A percentile compares a stretch with the other conserved stretches of the same genome.
Conservation (phyloP, 2,113 vertebrate genomes). For the Sclerurus mexicanus region DNA sequence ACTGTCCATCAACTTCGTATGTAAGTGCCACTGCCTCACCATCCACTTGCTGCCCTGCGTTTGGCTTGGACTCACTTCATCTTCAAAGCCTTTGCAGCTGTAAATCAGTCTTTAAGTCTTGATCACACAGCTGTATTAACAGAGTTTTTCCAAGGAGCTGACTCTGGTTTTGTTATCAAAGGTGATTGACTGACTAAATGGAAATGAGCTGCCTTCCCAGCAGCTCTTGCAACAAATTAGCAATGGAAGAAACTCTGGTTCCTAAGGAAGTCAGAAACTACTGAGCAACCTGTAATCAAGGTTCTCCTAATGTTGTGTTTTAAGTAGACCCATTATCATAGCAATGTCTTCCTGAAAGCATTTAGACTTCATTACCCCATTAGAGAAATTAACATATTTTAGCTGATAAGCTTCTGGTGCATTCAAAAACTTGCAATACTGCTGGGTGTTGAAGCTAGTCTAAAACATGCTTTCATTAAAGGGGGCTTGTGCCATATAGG, state of each 20-base stretch:
- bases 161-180: background rate
- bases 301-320: slow-evolving; percentile 67
- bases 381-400: slow-evolving; percentile 71
- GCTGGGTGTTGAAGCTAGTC: slow-evolving; percentile 18
- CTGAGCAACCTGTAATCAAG: slow-evolving; percentile 67
- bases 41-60: background rate
- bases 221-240: slow-evolving; percentile 49
- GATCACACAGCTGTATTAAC: background rate
- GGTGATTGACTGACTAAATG: slow-evolving; percentile 29
- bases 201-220: slow-evolving; percentile 52
- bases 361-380: slow-evolving; percentile 71
- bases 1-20: background rate
- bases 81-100: background rate
- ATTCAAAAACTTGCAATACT: slow-evolving; percentile 20
- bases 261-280: slow-evolving; percentile 47
- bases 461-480: slow-evolving; percentile 43
- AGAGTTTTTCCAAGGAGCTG: background rate
- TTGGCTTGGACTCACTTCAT: rapidly evolving
- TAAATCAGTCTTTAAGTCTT: background rate
- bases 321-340: slow-evolving; percentile 69
- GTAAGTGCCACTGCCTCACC: background rate
- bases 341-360: slow-evolving; percentile 64
- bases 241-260: slow-evolving; percentile 30
- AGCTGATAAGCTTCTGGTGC: slow-evolving; percentile 67
- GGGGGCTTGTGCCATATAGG: slow-evolving; percentile 30